Evolutionary conservation across 2,113 vertebrate species (phyloP).

Genomic region (Halcyon malimbica): DNA sequence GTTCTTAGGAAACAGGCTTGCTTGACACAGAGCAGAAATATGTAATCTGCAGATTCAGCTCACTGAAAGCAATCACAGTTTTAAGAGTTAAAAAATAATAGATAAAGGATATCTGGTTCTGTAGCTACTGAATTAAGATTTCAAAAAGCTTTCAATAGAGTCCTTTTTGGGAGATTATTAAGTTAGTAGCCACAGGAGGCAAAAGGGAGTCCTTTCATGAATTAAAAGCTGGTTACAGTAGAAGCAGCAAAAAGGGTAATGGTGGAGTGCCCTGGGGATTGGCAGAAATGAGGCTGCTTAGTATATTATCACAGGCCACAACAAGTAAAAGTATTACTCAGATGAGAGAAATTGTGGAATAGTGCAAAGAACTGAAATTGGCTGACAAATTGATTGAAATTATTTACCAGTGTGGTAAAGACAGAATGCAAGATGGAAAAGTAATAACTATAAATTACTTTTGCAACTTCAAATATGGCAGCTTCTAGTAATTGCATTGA

Average conservation of each 20-base stretch:
- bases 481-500: not conserved
- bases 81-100: constrained; percentile 1
- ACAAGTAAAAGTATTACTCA: not conserved
- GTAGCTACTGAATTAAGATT: constrained; percentile 1
- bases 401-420: not conserved
- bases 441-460: not conserved
- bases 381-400: not conserved
- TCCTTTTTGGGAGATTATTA: constrained; percentile 13
- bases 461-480: not conserved
- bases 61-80: not conserved
- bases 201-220: constrained; percentile 28
- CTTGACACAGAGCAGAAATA: not conserved
- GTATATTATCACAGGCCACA: not conserved
- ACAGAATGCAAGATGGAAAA: not conserved
- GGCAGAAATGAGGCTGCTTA: not conserved
- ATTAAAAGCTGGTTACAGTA: constrained; percentile 39
- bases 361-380: not conserved
- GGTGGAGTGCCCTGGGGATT: not conserved
- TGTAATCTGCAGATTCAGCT: not conserved
- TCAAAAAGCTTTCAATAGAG: constrained; percentile 38
- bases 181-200: constrained; percentile 27
- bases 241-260: not conserved
- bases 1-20: not conserved
- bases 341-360: not conserved
- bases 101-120: constrained; percentile 17